Base-by-base conservation (phyloP, 2,888 invertebrate species). In the Cryptocephalus moraei region DNA sequence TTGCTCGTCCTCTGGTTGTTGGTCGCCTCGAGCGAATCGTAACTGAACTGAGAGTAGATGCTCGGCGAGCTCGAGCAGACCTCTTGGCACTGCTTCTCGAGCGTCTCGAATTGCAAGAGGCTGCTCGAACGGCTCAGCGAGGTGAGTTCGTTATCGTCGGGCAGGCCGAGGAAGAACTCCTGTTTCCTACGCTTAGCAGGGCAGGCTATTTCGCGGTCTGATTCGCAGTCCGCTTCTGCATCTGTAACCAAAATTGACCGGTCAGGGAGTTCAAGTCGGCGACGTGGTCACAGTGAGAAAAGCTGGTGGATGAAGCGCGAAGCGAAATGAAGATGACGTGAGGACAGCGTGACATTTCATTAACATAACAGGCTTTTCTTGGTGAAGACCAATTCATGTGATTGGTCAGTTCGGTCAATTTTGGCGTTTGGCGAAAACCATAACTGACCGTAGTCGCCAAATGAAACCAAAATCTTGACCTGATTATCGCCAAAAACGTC, bases 21-120 rank as follows among this genome's bases (percentile, higher is more conserved):
- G 46, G 70, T 68, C 13, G 33, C 31, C 52, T 78, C 77, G 46
- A 76, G 62, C 0, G 75, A 74, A 55, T 78, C 75, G 64, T 72
- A 75, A 54, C 75, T 75, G 56, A 73, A 73, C 13, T 73, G 72
- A 14, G 75, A 75, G 38, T 74, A 66, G 1, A 75, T 71, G 50
- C 75, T 76, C 6, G 72, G 72, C 9, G 70, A 70, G 54, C 68
- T 69, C 46, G 64, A 66, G 55, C 70, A 72, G 10, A 68, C 66
- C 42, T 69, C 72, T 60, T 79, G 79, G 61, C 82, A 75, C 58
- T 82, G 82, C 40, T 80, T 78, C 66, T 90, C 90, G 50, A 90
- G 73, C 4, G 85, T 86, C 71, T 90, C 90, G 69, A 91, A 91
- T 70, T 89, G 89, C 52, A 90, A 77, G 52, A 91, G 74, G 58